Evolutionary conservation across 2,113 vertebrate species (phyloP).

Genomic region (Aptenodytes forsteri): DNA sequence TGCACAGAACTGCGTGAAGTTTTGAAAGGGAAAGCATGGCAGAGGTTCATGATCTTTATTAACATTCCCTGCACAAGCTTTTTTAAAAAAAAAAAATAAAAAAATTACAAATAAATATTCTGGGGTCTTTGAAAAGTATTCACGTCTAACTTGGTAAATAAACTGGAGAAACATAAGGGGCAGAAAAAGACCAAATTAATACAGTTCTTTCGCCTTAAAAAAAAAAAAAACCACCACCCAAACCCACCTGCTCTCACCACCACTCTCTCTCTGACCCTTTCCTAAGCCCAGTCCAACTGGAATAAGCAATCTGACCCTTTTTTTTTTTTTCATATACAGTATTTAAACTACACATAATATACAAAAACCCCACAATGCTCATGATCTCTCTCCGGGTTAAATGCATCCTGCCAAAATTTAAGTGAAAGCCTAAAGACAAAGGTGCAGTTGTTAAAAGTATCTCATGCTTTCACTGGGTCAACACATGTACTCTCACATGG

Average conservation of each 20-base stretch:
- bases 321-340: neutral
- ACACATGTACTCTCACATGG: rapidly evolving
- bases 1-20: rapidly evolving
- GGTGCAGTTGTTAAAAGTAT: neutral
- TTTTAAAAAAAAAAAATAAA: too few species aligned
- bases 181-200: neutral
- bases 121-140: neutral
- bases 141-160: neutral
- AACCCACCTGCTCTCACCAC: neutral
- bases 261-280: neutral
- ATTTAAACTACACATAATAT: neutral
- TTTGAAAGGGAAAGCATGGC: neutral
- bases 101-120: neutral
- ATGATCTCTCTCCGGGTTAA: neutral
- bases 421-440: neutral
- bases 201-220: neutral
- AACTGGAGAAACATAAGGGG: neutral
- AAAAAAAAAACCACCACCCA: neutral
- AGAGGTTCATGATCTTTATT: neutral
- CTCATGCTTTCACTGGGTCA: neutral
- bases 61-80: too few species aligned
- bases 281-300: neutral
- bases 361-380: neutral
- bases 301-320: neutral
- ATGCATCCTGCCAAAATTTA: neutral